These are phyloP conservation scores for Pelodytes ibericus DNA, from an alignment of 2,797 vertebrate species.

Conservation along the genomic window DNA sequence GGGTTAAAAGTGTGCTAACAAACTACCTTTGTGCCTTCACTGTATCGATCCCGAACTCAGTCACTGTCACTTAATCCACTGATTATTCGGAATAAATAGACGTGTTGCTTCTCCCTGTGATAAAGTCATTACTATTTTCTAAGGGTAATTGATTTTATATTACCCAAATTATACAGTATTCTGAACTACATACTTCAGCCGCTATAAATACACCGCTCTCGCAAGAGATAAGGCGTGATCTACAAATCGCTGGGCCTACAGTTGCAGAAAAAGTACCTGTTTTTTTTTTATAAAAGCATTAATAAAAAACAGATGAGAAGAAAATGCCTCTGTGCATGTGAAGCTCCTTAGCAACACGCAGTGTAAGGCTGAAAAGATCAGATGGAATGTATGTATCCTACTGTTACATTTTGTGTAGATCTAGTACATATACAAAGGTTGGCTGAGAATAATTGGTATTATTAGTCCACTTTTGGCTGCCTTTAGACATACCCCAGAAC, in stretches of 20 bases:
- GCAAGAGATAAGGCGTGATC: neutral
- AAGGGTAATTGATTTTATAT: constrained; percentile 10
- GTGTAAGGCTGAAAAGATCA: no score
- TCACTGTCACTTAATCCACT: constrained; percentile 18
- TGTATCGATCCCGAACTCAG: constrained; percentile 26
- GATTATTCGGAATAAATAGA: constrained; percentile 5
- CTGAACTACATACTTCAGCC: neutral
- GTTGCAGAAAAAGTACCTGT: neutral
- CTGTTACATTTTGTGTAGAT: no score
- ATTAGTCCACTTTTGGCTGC: no score
- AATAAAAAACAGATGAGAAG: no score
- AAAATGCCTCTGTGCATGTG: no score
- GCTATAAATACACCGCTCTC: neutral
- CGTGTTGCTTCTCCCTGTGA: neutral
- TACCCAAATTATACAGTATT: constrained; percentile 4
- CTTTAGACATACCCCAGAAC: no score
- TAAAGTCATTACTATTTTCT: constrained; percentile 12
- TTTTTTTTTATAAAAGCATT: no score
- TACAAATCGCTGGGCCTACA: neutral
- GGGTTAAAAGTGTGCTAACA: constrained; percentile 35
- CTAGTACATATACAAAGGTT: no score
- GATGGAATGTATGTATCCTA: no score
- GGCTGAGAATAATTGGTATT: no score
- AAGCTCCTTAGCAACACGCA: no score
- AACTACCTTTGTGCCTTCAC: constrained; percentile 19